These are phyloP conservation scores for Orussus abietinus DNA, from an alignment of 1,140 invertebrate genomes.

Conservation along the genomic window DNA sequence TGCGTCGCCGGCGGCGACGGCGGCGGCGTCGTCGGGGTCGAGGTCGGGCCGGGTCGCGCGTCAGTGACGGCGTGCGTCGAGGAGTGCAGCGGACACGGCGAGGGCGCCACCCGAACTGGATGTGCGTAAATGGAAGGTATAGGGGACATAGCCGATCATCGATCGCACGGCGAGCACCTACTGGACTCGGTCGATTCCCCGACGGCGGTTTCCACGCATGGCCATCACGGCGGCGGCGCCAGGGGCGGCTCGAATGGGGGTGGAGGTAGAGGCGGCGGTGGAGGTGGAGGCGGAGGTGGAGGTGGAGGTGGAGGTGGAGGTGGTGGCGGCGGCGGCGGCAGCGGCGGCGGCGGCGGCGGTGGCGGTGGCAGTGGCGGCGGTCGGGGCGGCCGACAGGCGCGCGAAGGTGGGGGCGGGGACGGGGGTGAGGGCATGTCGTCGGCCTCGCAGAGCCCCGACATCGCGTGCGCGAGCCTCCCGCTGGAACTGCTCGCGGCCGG, in stretches of 20 bases:
- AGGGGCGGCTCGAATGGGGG: conserved; percentile 52
- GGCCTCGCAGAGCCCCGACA: conserved; percentile 52
- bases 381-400: conserved; percentile 21
- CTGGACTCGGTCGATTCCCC: conserved; percentile 57
- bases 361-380: conserved; percentile 43
- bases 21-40: neutral
- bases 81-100: conserved; percentile 23
- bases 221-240: conserved; percentile 51
- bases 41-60: neutral
- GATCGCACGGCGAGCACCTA: conserved; percentile 59
- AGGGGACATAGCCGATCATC: conserved; percentile 63
- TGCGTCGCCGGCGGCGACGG: neutral
- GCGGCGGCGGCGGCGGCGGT: conserved; percentile 23
- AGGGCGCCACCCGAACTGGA: conserved; percentile 39
- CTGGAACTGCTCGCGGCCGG: conserved; percentile 51
- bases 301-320: conserved; percentile 41
- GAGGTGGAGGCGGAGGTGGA: conserved; percentile 40
- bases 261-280: conserved; percentile 25
- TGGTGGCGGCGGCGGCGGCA: conserved; percentile 35
- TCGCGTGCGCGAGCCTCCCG: conserved; percentile 52
- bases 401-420: conserved; percentile 23
- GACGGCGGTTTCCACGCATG: conserved; percentile 55
- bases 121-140: conserved; percentile 63
- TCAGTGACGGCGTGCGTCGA: conserved; percentile 3
- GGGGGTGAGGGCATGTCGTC: conserved; percentile 51